phyloP scores from a whole-genome alignment of 2,888 invertebrate genomes.

The Pyrrhia umbra region DNA sequence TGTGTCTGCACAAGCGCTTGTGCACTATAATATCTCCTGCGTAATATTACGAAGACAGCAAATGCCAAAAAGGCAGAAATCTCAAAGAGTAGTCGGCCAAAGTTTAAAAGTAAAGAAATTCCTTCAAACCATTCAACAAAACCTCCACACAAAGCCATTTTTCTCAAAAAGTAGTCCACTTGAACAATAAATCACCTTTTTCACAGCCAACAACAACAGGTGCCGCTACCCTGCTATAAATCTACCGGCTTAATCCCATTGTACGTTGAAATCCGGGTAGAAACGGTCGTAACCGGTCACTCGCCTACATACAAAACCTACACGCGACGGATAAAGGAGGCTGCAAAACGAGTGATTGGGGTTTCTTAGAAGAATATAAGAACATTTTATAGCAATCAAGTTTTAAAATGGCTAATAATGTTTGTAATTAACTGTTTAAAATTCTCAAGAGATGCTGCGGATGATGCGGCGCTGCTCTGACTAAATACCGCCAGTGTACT shows the following conservation, averaged over 20 bases:
- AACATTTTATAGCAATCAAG: background rate
- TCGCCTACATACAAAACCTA: constrained; percentile 49
- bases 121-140: background rate
- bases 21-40: no score
- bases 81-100: no score
- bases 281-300: constrained; percentile 52
- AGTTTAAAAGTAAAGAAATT: background rate
- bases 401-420: background rate
- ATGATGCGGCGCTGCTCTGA: no score
- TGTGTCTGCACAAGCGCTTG: no score
- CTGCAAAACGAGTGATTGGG: constrained; percentile 8
- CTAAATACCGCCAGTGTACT: no score
- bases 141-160: constrained; percentile 2
- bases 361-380: background rate
- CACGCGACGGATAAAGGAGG: constrained; percentile 17
- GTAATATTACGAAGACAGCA: no score
- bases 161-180: constrained; percentile 9
- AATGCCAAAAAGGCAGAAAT: background rate
- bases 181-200: constrained; percentile 35
- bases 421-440: background rate
- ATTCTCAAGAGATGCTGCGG: no score
- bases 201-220: constrained; percentile 21
- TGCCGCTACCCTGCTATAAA: constrained; percentile 53
- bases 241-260: constrained; percentile 55
- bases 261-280: constrained; percentile 36